Base-by-base conservation (phyloP, 2,888 invertebrate genomes). In the Apamea monoglypha region DNA sequence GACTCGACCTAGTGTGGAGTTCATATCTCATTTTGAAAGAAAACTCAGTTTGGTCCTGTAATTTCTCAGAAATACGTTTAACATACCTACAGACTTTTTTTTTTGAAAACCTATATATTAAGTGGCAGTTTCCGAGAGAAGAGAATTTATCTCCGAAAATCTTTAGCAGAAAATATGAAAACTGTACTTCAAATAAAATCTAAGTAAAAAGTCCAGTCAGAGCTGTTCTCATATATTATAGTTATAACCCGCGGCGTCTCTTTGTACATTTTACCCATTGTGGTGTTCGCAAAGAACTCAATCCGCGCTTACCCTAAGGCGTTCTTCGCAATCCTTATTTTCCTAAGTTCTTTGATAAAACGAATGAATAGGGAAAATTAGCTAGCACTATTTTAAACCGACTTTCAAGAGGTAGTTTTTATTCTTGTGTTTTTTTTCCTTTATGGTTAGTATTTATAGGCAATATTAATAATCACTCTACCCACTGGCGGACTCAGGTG, bases 311-410 rank as follows among this genome's bases (percentile, higher is more conserved):
- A 10, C 74, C 88, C 79, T 64, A 53, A 47, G 82, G 88, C 86
- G 29, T 8, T 74, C 70, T 68, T 25, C 71, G 80, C 84, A 80
- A 81, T 88, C 53, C 75, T 71, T 81, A 80, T 81, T 68, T 80
- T 75, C 71, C 74, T 81, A 84, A 84, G 86, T 72, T 76, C 86
- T 88, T 86, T 88, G 80, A 86, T 80, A 84, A 84, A 86, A 81
- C 73, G 70, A 81, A 80, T 80, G 74, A 82, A 80, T 72, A 56
- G 64, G 40, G 40, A 8, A 76, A 84, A 88, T 83, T 88, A 84
- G 56, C 63, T 81, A 16, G 63, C 59, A 63, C 14, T 71, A 12
- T 12, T 84, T 47, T 71, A 16, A 71, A 70, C 53, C 16, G 21
- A 47, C 50, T 21, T 69, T 40, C 21, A 40, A n/a, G 36, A 61